These are phyloP conservation scores for Podarcis cretensis DNA, from an alignment of 2,113 vertebrate species.

Conservation along the genomic window DNA sequence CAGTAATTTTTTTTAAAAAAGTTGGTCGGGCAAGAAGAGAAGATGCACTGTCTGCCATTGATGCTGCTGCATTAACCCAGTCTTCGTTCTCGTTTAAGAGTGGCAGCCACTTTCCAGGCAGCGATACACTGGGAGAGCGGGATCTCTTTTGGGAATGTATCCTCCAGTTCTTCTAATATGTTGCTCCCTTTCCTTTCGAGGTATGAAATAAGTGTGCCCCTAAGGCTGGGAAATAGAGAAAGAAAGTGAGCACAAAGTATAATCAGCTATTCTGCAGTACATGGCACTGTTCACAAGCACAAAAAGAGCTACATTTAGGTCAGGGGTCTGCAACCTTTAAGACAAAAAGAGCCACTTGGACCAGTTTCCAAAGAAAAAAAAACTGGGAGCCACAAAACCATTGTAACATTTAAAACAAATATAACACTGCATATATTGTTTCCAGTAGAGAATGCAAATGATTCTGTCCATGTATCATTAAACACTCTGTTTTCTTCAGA, in stretches of 20 bases:
- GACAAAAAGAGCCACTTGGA: too few species aligned
- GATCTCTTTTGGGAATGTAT: conserved; percentile 82
- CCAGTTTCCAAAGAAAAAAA: too few species aligned
- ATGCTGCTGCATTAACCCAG: neutral
- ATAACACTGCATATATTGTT: too few species aligned
- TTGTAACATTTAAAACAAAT: too few species aligned
- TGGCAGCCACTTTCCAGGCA: conserved; percentile 84
- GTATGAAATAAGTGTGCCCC: conserved; percentile 77
- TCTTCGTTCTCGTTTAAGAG: conserved; percentile 75
- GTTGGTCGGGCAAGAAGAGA: neutral
- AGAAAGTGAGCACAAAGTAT: accelerated
- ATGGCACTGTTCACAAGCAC: neutral
- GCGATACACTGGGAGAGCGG: conserved; percentile 75
- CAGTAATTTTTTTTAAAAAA: accelerated
- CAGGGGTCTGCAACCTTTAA: too few species aligned
- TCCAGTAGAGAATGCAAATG: too few species aligned
- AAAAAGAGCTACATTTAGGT: accelerated
- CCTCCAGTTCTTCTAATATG: conserved; percentile 73
- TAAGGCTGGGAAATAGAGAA: conserved; percentile 80
- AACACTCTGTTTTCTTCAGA: too few species aligned
- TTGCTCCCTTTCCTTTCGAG: conserved; percentile 79
- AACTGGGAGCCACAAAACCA: too few species aligned
- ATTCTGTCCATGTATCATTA: too few species aligned
- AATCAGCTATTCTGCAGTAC: neutral
- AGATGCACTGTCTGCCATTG: too few species aligned